Conservation (phyloP, 92 coral and sea anemone species). For the Desmophyllum pertusum region DNA sequence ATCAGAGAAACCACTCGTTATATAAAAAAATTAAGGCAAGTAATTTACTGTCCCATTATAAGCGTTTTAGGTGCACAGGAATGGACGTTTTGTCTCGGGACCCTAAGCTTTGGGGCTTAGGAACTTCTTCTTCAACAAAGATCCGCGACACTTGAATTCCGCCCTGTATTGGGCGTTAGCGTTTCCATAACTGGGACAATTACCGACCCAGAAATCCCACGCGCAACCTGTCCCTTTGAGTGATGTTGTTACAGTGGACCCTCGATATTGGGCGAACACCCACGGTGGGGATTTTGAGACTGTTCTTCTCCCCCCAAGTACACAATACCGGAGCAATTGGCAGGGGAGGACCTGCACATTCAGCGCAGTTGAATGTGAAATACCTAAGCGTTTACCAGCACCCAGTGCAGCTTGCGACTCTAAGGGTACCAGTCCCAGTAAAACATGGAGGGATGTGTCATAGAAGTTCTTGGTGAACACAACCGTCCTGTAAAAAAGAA, state of each 20-base stretch:
- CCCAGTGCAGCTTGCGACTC: background rate
- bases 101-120: conserved; percentile 3
- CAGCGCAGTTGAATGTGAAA: conserved; percentile 54
- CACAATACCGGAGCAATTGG: conserved; percentile 51
- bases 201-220: conserved; percentile 43
- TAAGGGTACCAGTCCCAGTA: conserved; percentile 15
- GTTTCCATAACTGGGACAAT: background rate
- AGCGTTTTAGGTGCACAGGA: background rate
- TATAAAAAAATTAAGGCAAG: background rate
- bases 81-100: background rate
- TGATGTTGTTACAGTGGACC: conserved; percentile 55
- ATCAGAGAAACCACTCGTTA: background rate
- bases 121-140: conserved; percentile 29
- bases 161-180: conserved; percentile 12
- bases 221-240: conserved; percentile 39
- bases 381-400: conserved; percentile 62
- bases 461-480: conserved; percentile 27
- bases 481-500: background rate
- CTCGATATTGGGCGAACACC: conserved; percentile 54
- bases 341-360: conserved; percentile 36
- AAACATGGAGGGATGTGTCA: conserved; percentile 15
- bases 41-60: background rate
- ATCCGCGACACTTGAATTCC: conserved; percentile 33
- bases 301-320: conserved; percentile 5
- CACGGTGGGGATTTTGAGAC: conserved; percentile 24